Evolutionary conservation across 2,113 vertebrate species (phyloP).

Genomic region (Ploceus nigricollis): DNA sequence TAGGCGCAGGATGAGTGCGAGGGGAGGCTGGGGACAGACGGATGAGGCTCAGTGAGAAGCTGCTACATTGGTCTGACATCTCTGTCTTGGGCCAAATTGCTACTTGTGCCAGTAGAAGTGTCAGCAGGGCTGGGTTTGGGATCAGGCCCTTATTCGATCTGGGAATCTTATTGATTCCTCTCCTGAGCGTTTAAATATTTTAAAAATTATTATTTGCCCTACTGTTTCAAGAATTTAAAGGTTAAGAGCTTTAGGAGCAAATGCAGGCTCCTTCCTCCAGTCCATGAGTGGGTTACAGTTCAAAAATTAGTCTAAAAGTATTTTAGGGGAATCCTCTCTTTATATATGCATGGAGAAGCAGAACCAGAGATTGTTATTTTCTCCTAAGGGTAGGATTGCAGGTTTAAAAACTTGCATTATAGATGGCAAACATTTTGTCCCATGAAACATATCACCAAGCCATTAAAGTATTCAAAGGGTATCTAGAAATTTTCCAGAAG

Average conservation of each 20-base stretch:
- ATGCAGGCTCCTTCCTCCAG: not conserved
- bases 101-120: not conserved
- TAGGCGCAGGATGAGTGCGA: not conserved
- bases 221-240: not conserved
- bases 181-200: not conserved
- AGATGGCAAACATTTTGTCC: not conserved
- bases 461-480: slow-evolving; percentile 1
- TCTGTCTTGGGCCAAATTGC: not conserved
- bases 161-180: not conserved
- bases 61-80: not conserved
- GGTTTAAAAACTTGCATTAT: not conserved
- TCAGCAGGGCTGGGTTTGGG: not conserved
- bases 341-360: not conserved
- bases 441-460: not conserved
- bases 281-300: not conserved
- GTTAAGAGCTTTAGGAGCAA: not conserved
- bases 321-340: not conserved
- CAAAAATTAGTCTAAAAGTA: not conserved
- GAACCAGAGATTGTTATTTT: not conserved
- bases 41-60: not conserved
- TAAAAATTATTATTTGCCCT: not conserved
- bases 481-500: slow-evolving; percentile 13
- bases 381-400: not conserved
- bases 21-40: not conserved
- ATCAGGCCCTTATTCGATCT: not conserved